phyloP scores from a whole-genome alignment of 30 jellyfish, hydroid and myxozoan species.

The Pelagia noctiluca region DNA sequence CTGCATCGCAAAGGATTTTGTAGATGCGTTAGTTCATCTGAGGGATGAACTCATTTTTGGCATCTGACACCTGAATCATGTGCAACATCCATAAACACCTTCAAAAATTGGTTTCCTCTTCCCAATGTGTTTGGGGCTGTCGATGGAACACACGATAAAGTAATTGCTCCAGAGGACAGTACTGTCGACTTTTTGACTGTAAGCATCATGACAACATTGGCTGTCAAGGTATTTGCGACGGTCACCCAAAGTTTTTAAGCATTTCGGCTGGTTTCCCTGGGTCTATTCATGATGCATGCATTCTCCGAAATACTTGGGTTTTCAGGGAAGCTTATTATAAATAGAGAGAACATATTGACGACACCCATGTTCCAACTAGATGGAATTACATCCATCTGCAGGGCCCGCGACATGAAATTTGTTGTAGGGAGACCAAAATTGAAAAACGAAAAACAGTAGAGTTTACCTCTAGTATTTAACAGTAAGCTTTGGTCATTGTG shows the following conservation, averaged over 20 bases:
- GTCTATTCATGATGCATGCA: slow-evolving; percentile 23
- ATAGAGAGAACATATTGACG: no score
- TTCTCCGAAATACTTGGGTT: slow-evolving; percentile 38
- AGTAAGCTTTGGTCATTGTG: no score
- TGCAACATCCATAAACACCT: not conserved
- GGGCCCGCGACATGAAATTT: no score
- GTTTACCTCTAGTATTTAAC: no score
- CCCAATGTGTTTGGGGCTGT: slow-evolving; percentile 48
- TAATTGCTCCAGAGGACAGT: slow-evolving; percentile 25
- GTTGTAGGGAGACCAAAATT: no score
- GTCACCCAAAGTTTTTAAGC: slow-evolving; percentile 22
- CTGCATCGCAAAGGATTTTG: slow-evolving; percentile 40
- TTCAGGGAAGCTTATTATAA: slow-evolving; percentile 25
- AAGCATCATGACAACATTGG: slow-evolving; percentile 38
- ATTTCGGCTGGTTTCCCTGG: slow-evolving; percentile 48
- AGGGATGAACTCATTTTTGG: not conserved
- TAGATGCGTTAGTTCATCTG: slow-evolving; percentile 31
- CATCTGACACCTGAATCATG: slow-evolving; percentile 15
- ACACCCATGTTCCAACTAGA: no score
- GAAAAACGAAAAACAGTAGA: no score
- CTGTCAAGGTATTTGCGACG: slow-evolving; percentile 56
- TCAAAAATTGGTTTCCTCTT: not conserved
- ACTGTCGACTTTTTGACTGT: slow-evolving; percentile 51
- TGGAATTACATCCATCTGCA: no score
- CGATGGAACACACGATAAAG: slow-evolving; percentile 28